These are phyloP conservation scores for Polyodon spathula DNA, from an alignment of 2,113 vertebrate genomes.

Conservation along the genomic window DNA sequence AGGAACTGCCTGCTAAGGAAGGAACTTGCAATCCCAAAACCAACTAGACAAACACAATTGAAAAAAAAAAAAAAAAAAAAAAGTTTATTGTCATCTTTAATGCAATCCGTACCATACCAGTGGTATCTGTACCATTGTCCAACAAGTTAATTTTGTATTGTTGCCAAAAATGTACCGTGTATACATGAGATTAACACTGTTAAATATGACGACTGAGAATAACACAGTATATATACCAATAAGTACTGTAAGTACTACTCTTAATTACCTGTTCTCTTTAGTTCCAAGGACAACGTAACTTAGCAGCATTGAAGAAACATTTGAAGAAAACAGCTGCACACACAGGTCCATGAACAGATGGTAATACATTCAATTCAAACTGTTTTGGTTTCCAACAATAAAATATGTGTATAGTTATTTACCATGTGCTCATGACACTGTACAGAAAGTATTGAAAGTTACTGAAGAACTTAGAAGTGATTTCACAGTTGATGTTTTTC, in stretches of 20 bases:
- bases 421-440: too few species aligned
- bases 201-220: background rate
- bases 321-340: background rate
- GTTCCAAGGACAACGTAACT: background rate
- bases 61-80: background rate
- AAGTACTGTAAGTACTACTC: background rate
- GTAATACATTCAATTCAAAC: constrained; percentile 6
- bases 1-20: too few species aligned
- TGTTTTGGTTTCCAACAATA: constrained; percentile 6
- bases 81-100: constrained; percentile 8
- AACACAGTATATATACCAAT: too few species aligned
- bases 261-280: background rate
- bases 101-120: background rate
- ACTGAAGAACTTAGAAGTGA: background rate
- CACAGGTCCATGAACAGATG: background rate
- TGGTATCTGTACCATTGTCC: constrained; percentile 2
- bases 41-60: too few species aligned
- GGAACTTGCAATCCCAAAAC: too few species aligned
- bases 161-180: too few species aligned
- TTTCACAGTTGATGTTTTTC: constrained; percentile 11
- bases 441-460: background rate
- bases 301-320: background rate
- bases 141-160: background rate
- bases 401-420: background rate
- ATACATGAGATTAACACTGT: background rate